A percentile compares a stretch with the other conserved stretches of the same genome.
phyloP scores from a whole-genome alignment of 2,113 vertebrate species.

The Psittacula cyanocephala region DNA sequence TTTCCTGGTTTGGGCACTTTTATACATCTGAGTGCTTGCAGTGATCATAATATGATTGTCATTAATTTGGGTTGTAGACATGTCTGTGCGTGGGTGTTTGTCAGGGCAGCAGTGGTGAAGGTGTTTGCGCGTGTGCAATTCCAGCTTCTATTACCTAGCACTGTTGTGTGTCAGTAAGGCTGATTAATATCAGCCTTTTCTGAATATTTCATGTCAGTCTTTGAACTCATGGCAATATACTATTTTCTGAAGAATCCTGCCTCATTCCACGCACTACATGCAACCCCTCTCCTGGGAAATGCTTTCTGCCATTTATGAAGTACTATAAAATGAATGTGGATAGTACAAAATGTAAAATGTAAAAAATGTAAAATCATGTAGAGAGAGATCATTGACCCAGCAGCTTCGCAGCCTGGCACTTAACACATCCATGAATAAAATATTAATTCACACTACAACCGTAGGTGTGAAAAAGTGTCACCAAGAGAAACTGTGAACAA shows the following conservation, averaged over 20 bases:
- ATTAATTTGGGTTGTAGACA: not conserved
- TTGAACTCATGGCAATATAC: not conserved
- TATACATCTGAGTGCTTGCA: not conserved
- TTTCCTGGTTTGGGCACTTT: not conserved
- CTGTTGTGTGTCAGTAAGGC: not conserved
- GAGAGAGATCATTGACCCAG: not conserved
- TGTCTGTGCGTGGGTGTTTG: fast-evolving
- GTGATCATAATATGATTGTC: not conserved
- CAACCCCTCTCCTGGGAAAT: not conserved
- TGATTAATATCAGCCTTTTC: not conserved
- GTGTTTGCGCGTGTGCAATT: fast-evolving
- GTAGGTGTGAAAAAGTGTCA: not conserved
- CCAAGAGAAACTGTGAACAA: not conserved
- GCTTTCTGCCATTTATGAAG: not conserved
- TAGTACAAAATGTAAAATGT: not conserved
- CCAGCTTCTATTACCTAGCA: not conserved
- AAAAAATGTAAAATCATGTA: not conserved
- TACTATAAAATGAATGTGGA: not conserved
- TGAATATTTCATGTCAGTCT: not conserved
- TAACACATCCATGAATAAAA: fast-evolving
- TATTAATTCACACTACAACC: not conserved
- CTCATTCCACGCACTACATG: not conserved
- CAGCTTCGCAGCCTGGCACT: not conserved
- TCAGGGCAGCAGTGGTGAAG: fast-evolving
- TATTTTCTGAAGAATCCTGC: not conserved